Conservation (phyloP, 2,113 vertebrate genomes). For the Chaetodon trifascialis region DNA sequence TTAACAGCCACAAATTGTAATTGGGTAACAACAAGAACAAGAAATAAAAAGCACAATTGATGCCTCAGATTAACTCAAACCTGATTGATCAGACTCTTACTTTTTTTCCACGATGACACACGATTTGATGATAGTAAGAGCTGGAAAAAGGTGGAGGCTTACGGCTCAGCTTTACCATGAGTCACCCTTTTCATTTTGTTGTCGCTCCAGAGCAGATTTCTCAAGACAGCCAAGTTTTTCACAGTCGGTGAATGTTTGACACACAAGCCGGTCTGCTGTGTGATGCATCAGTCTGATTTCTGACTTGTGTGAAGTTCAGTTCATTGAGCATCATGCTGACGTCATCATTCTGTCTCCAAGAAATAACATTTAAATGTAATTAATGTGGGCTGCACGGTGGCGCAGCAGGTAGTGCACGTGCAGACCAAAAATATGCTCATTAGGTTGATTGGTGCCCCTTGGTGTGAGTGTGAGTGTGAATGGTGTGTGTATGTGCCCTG, state of each 20-base stretch:
- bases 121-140: conserved; percentile 17
- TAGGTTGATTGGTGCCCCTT: too few relatives aligned
- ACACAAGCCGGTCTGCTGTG: neutral
- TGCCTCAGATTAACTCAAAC: conserved; percentile 21
- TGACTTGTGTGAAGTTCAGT: conserved; percentile 19
- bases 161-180: conserved; percentile 16
- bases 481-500: too few relatives aligned
- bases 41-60: neutral
- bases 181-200: conserved; percentile 32
- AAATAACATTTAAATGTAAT: too few relatives aligned
- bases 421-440: too few relatives aligned
- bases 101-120: conserved; percentile 14
- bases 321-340: neutral
- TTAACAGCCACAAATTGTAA: conserved; percentile 13
- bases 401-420: too few relatives aligned
- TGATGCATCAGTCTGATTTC: conserved; percentile 15
- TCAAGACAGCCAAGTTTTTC: conserved; percentile 10
- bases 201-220: conserved; percentile 12
- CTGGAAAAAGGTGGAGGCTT: conserved; percentile 28
- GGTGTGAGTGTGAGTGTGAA: too few relatives aligned
- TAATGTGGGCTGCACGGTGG: too few relatives aligned
- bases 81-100: neutral
- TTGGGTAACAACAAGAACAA: neutral
- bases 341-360: neutral
- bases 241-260: conserved; percentile 17